Conservation (phyloP, 2,888 invertebrate genomes). For the Trissolcus japonicus region DNA sequence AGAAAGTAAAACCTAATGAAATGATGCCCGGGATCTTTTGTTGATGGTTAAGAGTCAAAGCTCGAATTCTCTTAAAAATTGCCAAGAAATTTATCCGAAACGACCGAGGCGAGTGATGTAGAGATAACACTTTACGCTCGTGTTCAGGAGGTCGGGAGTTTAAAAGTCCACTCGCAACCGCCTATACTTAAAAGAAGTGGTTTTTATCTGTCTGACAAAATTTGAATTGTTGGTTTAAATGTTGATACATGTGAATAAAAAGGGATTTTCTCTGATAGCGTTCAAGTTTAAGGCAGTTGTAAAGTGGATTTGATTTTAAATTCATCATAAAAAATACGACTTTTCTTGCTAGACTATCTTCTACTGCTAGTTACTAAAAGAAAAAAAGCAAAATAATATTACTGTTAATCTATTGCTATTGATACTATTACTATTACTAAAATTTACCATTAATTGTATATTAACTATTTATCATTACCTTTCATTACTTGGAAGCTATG, state of each 20-base stretch:
- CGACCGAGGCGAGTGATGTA: too few relatives aligned
- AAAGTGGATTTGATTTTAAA: too few relatives aligned
- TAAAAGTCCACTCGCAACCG: too few relatives aligned
- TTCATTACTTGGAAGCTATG: constrained; percentile 51
- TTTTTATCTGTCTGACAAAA: too few relatives aligned
- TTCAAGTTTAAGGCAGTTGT: too few relatives aligned
- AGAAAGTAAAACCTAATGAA: not conserved
- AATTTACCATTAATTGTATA: too few relatives aligned
- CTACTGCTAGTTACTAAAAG: constrained; percentile 44
- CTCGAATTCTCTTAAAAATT: constrained; percentile 36
- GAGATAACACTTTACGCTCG: too few relatives aligned
- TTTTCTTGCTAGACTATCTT: constrained; percentile 47
- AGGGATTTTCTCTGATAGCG: too few relatives aligned
- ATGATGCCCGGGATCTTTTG: constrained; percentile 23
- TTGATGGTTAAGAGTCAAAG: constrained; percentile 1
- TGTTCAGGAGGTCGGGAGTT: too few relatives aligned
- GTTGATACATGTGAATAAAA: too few relatives aligned
- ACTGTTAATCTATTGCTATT: constrained; percentile 50
- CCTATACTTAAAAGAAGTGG: too few relatives aligned
- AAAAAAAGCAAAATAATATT: constrained; percentile 33
- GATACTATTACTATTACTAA: constrained; percentile 53
- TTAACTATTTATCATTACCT: constrained; percentile 51
- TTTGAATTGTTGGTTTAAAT: too few relatives aligned
- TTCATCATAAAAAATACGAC: constrained; percentile 14
- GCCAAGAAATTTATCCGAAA: constrained; percentile 30